Evolutionary conservation across 2,113 vertebrate genomes (phyloP).

Genomic region (Labeo catla): DNA sequence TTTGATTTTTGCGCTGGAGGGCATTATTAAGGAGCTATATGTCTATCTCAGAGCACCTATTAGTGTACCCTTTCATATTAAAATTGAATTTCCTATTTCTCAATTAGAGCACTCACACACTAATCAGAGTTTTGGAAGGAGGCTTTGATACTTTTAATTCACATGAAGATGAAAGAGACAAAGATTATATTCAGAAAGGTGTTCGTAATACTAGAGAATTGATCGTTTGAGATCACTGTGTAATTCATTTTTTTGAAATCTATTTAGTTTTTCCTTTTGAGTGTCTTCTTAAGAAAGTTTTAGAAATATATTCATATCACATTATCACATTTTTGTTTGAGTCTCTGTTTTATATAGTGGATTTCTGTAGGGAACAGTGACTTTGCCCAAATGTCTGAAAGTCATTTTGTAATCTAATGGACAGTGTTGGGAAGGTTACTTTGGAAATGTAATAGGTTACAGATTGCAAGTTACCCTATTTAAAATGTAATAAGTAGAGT

Average conservation of each 20-base stretch:
- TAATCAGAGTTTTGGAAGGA: constrained; percentile 47
- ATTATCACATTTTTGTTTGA: neutral
- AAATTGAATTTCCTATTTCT: constrained; percentile 58
- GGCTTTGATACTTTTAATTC: constrained; percentile 33
- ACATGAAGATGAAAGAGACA: constrained; percentile 33
- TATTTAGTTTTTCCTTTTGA: neutral
- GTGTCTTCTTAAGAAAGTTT: neutral
- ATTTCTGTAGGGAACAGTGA: neutral
- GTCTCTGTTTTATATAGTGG: neutral
- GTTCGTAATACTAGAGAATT: neutral
- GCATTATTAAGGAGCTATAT: constrained; percentile 60
- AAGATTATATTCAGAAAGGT: neutral
- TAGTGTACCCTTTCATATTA: constrained; percentile 48
- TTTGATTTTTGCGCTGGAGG: constrained; percentile 59
- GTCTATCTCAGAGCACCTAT: constrained; percentile 53
- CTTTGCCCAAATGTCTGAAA: neutral
- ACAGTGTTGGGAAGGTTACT: too few relatives aligned
- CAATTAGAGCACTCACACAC: constrained; percentile 54
- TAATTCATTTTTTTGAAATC: neutral
- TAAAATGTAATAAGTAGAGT: too few relatives aligned
- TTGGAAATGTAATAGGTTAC: too few relatives aligned
- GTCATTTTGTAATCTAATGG: neutral
- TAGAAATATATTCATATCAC: neutral
- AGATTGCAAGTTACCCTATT: too few relatives aligned
- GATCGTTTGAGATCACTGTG: neutral